These are phyloP conservation scores for Gortyna flavago DNA, from an alignment of 2,888 invertebrate genomes.

Conservation along the genomic window DNA sequence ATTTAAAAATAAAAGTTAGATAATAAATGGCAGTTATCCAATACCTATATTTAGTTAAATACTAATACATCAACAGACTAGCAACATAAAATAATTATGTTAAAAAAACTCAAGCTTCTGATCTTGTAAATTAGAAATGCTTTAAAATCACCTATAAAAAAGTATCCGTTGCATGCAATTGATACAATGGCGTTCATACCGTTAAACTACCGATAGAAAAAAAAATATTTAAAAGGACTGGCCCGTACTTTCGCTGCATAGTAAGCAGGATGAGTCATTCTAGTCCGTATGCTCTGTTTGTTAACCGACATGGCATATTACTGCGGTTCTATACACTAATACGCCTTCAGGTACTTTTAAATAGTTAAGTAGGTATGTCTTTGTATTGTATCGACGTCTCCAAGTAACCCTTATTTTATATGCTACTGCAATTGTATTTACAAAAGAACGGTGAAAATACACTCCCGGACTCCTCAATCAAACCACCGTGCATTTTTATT, in stretches of 20 bases:
- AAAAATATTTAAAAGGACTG: slow-evolving; percentile 55
- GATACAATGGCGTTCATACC: slow-evolving; percentile 31
- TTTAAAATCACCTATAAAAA: slow-evolving; percentile 5
- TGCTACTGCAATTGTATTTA: not conserved
- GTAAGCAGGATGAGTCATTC: slow-evolving; percentile 75
- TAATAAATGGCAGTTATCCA: slow-evolving; percentile 45
- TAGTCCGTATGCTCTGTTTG: slow-evolving; percentile 23
- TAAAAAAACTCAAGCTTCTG: slow-evolving; percentile 4
- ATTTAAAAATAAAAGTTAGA: slow-evolving; percentile 39
- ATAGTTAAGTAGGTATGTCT: slow-evolving; percentile 8
- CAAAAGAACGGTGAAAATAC: not conserved
- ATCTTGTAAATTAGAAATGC: not conserved
- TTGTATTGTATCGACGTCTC: not conserved
- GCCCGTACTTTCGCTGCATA: slow-evolving; percentile 73
- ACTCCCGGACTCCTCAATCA: not conserved
- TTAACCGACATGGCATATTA: slow-evolving; percentile 21
- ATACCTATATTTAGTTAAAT: slow-evolving; percentile 24
- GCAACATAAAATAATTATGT: not conserved
- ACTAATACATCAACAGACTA: not conserved
- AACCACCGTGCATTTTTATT: not conserved
- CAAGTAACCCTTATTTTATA: slow-evolving; percentile 8
- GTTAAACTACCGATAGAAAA: slow-evolving; percentile 53
- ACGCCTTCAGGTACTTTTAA: slow-evolving; percentile 30
- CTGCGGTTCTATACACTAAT: slow-evolving; percentile 14
- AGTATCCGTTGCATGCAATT: slow-evolving; percentile 28